Conservation (phyloP, 2,797 vertebrate species). For the Halcyon leucocephala region DNA sequence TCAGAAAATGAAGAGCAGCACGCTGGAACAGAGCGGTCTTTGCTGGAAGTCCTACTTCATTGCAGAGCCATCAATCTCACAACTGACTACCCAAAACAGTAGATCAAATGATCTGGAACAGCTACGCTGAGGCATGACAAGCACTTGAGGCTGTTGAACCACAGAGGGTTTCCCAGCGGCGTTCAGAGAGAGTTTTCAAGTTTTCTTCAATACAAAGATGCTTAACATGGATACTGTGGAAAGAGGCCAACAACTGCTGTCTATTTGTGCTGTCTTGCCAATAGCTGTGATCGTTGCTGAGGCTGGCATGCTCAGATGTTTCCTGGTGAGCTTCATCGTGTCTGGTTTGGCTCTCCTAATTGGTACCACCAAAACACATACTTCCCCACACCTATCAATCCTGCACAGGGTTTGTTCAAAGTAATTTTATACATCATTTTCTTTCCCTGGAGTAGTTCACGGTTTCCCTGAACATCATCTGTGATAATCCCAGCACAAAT, state of each 20-base stretch:
- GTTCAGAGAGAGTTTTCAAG: neutral
- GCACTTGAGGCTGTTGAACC: neutral
- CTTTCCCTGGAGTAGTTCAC: neutral
- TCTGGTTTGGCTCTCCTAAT: neutral
- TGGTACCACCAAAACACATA: neutral
- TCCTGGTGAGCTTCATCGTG: neutral
- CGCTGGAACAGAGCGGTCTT: neutral
- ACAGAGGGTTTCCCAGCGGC: neutral
- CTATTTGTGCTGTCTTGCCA: neutral
- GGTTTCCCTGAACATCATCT: neutral
- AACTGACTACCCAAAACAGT: neutral
- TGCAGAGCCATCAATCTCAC: neutral
- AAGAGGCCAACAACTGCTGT: neutral
- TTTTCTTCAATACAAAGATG: neutral
- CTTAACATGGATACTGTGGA: neutral
- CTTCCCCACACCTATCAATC: accelerated
- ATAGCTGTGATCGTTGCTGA: accelerated
- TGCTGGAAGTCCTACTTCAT: neutral
- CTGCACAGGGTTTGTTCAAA: neutral
- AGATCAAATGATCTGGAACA: neutral
- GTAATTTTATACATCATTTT: neutral
- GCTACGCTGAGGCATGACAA: neutral
- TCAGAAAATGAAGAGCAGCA: neutral
- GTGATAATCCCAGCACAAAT: neutral
- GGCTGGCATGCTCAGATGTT: neutral